phyloP scores from a whole-genome alignment of 1,140 invertebrate genomes.

The Olivierus martensii region DNA sequence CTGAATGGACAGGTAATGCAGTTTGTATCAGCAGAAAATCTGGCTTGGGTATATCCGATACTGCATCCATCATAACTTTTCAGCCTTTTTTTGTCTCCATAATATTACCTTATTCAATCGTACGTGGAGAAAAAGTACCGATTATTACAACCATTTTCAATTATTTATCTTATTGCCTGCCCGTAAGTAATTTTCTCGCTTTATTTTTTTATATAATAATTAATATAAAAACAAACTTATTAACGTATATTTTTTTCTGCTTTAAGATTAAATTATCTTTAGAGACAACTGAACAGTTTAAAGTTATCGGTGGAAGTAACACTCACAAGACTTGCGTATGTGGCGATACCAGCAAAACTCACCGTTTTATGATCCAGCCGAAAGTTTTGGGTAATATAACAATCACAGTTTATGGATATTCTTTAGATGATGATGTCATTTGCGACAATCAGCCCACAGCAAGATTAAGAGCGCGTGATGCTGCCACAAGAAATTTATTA shows the following conservation, averaged over 20 bases:
- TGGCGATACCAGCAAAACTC: slow-evolving; percentile 24
- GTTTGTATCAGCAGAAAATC: slow-evolving; percentile 46
- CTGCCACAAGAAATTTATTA: slow-evolving; percentile 34
- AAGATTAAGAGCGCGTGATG: slow-evolving; percentile 6
- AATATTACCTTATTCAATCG: slow-evolving; percentile 51
- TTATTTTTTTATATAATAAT: background rate
- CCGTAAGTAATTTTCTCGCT: slow-evolving; percentile 32
- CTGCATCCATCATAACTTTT: slow-evolving; percentile 44
- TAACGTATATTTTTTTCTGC: slow-evolving; percentile 5
- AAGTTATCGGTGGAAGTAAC: slow-evolving; percentile 25
- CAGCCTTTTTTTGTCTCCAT: slow-evolving; percentile 58
- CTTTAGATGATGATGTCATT: slow-evolving; percentile 1
- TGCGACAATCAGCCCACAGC: slow-evolving; percentile 7
- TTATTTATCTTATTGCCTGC: slow-evolving; percentile 46
- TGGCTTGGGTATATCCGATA: slow-evolving; percentile 46
- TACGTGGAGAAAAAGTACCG: slow-evolving; percentile 48
- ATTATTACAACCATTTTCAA: slow-evolving; percentile 57
- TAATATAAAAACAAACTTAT: background rate
- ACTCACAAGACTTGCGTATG: slow-evolving; percentile 9
- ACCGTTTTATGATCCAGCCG: slow-evolving; percentile 35
- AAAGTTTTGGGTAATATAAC: slow-evolving; percentile 41
- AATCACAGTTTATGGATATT: slow-evolving; percentile 35
- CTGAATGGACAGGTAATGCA: slow-evolving; percentile 53
- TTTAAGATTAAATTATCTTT: slow-evolving; percentile 37
- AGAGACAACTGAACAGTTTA: slow-evolving; percentile 33